These are phyloP conservation scores for Aurelia aurita DNA, from an alignment of 30 jellyfish, hydroid and myxozoan genomes.

Conservation along the genomic window DNA sequence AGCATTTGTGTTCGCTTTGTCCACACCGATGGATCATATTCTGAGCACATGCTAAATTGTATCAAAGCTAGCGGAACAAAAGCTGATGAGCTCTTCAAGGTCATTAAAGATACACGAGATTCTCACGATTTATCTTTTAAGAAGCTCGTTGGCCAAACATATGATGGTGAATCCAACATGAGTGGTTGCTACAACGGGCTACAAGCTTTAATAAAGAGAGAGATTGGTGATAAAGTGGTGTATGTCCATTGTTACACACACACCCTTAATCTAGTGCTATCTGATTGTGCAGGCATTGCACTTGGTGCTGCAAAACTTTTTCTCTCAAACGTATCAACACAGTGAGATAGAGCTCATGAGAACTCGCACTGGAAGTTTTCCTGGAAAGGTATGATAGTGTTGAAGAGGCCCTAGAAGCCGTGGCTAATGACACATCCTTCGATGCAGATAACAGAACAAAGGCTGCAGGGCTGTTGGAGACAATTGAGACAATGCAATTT, in stretches of 20 bases:
- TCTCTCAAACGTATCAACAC: constrained; percentile 47
- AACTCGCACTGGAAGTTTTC: constrained; percentile 22
- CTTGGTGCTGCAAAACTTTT: constrained; percentile 49
- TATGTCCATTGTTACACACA: constrained; percentile 56
- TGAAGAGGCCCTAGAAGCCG: constrained; percentile 11
- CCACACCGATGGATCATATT: constrained; percentile 24
- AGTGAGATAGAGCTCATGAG: constrained; percentile 68
- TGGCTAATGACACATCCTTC: constrained; percentile 7
- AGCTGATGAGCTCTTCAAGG: constrained; percentile 9
- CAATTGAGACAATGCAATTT: constrained; percentile 35
- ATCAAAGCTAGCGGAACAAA: constrained; percentile 32
- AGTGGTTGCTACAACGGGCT: constrained; percentile 38
- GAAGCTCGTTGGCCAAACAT: constrained; percentile 59
- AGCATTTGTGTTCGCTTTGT: constrained; percentile 50
- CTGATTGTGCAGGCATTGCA: constrained; percentile 52
- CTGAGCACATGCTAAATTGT: constrained; percentile 37
- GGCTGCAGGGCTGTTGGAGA: constrained; percentile 42
- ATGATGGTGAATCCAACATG: constrained; percentile 4
- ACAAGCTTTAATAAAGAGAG: constrained; percentile 41
- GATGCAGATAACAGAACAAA: not conserved
- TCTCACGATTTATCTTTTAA: constrained; percentile 7
- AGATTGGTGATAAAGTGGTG: constrained; percentile 17
- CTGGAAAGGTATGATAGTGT: constrained; percentile 35
- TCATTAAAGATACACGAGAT: constrained; percentile 22
- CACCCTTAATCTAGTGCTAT: constrained; percentile 30